Evolutionary conservation across 2,888 invertebrate genomes (phyloP), one percentile per base, ranked within the genome.

Genomic region (Hipparchia semele): DNA sequence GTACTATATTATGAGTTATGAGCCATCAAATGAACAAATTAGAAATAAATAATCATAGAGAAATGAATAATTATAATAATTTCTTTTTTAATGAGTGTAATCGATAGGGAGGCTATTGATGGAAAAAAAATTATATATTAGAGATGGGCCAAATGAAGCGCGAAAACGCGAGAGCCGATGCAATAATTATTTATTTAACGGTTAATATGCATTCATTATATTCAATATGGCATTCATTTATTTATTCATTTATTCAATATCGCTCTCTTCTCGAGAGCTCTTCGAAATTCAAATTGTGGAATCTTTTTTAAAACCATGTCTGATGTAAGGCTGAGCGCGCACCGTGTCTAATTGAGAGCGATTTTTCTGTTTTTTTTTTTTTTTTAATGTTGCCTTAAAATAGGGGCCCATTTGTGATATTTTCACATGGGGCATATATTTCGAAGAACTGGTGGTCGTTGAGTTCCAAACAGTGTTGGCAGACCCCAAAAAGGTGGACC

Each of bases 161-260:
- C 76, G 76, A 76, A 76, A 76, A 71, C 60, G 46, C 68, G 68
- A 68, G 72, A 73, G 76, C 65, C 74, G 74, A 70, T 74, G 68
- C 76, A 67, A 64, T 76, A 76, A 76, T 76, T 76, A 76, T 76
- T 76, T 73, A 76, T 76, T 74, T 74, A 76, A 75, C 74, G 74
- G 66, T 69, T 76, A 76, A 76, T 76, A 71, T 68, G 68, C 74
- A 76, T 74, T 76, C 74, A 76, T 71, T 68, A 61, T 58, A 68
- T 64, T 69, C 58, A 58, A 9, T 58, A 58, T 58, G 58, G 58
- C 58, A 75, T 75, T 75, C 72, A 72, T 69, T 69, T 69, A 69
- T 69, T 69, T 69, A 69, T 69, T 69, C 69, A 69, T 69, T 69
- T 69, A 72, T 72, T 75, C 75, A 75, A 73, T 75, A 75, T 75